phyloP scores from a whole-genome alignment of 2,113 vertebrate species.

The Cacatua alba region DNA sequence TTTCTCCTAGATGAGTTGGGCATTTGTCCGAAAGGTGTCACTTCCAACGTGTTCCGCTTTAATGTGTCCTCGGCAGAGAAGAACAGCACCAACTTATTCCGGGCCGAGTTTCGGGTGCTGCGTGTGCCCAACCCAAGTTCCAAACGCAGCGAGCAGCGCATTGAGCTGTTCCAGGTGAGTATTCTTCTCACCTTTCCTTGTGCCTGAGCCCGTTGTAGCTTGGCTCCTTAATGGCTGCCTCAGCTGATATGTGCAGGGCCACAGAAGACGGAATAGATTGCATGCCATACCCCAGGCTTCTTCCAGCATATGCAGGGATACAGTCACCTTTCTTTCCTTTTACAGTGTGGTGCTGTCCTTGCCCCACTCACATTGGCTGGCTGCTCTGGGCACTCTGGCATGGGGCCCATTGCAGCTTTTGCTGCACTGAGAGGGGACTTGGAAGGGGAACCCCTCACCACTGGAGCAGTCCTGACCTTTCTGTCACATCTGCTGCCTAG shows the following conservation, averaged over 20 bases:
- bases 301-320: background rate
- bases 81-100: constrained; percentile 94
- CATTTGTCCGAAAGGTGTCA: constrained; percentile 90
- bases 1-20: constrained; percentile 85
- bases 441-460: background rate
- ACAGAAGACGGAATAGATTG: background rate
- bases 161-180: constrained; percentile 95
- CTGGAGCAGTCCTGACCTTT: background rate
- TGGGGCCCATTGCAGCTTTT: background rate
- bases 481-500: background rate
- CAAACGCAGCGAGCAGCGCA: constrained; percentile 92
- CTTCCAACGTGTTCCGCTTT: constrained; percentile 94
- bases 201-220: background rate
- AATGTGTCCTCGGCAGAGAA: constrained; percentile 95
- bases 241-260: background rate
- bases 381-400: background rate
- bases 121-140: constrained; percentile 86
- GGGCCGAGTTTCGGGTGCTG: constrained; percentile 93
- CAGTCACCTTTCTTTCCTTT: background rate
- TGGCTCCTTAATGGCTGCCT: background rate
- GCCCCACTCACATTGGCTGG: background rate
- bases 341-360: background rate
- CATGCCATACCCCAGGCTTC: background rate
- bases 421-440: background rate
- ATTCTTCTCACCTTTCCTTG: background rate